phyloP scores from a whole-genome alignment of 2,797 vertebrate species.

The Caiman crocodilus region DNA sequence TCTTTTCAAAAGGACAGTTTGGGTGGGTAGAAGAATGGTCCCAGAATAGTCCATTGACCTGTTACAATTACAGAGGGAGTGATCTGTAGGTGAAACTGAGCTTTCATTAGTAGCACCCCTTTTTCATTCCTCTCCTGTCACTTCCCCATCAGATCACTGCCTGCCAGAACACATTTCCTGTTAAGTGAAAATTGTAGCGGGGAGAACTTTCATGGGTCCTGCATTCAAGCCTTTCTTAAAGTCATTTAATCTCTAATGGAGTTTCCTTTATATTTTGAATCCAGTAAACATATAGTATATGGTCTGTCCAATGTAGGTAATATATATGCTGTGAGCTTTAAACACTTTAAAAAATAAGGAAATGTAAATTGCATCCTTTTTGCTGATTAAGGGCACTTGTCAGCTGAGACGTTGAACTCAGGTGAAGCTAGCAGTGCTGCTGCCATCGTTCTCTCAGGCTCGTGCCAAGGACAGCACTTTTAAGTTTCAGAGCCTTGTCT shows the following conservation, averaged over 20 bases:
- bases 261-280: constrained; percentile 26
- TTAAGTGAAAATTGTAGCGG: not conserved
- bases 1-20: not conserved
- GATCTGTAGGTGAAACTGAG: not conserved
- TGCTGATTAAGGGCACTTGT: constrained; percentile 35
- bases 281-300: not conserved
- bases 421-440: constrained; percentile 40
- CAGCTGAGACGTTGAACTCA: constrained; percentile 27
- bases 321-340: not conserved
- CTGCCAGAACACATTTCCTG: not conserved
- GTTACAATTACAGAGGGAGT: not conserved
- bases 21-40: not conserved
- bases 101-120: not conserved
- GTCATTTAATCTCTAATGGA: not conserved
- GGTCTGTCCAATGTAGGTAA: not conserved
- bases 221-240: not conserved
- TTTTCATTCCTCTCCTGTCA: not conserved
- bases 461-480: constrained; percentile 75
- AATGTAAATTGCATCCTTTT: not conserved
- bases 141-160: not conserved
- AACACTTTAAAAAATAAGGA: fast-evolving
- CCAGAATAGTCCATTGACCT: fast-evolving
- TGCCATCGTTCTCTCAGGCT: constrained; percentile 6
- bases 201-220: not conserved
- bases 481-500: constrained; percentile 67